Evolutionary conservation across 2,113 vertebrate genomes (phyloP).

Genomic region (Tachuris rubrigastra): DNA sequence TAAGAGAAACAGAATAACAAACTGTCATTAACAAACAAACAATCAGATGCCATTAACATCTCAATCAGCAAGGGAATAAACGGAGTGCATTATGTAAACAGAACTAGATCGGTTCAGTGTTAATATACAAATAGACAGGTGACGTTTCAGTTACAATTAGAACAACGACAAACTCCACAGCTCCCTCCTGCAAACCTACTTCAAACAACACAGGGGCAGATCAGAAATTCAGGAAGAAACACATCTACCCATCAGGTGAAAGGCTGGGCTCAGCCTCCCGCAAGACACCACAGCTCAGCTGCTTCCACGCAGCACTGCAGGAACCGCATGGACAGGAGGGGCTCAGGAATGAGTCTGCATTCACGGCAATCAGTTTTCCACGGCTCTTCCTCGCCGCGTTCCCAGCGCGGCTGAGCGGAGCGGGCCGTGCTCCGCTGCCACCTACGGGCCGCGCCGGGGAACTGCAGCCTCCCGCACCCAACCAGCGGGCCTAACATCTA

Average conservation of each 20-base stretch:
- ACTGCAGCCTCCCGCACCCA: not conserved
- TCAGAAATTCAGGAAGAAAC: not conserved
- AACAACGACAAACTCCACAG: not conserved
- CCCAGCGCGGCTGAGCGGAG: not conserved
- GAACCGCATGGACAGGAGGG: fast-evolving
- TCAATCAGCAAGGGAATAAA: not conserved
- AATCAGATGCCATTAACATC: not conserved
- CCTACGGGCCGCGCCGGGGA: not conserved
- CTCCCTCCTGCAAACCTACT: not conserved
- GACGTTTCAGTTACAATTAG: not conserved
- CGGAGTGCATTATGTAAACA: conserved; percentile 31
- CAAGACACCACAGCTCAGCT: not conserved
- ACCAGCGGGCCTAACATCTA: too few species aligned
- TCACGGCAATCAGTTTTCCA: not conserved
- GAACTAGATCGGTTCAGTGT: not conserved
- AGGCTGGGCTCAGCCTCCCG: not conserved
- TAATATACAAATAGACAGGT: not conserved
- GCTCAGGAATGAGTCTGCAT: not conserved
- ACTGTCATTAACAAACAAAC: not conserved
- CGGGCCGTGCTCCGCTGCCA: not conserved
- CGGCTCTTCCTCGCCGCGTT: fast-evolving
- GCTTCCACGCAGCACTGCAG: not conserved
- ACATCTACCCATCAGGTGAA: not conserved
- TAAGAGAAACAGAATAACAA: not conserved
- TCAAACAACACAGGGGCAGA: not conserved